A percentile compares a stretch with the other conserved stretches of the same genome.
phyloP scores from a whole-genome alignment of 2,888 invertebrate genomes.

The Hyppa rectilinea region DNA sequence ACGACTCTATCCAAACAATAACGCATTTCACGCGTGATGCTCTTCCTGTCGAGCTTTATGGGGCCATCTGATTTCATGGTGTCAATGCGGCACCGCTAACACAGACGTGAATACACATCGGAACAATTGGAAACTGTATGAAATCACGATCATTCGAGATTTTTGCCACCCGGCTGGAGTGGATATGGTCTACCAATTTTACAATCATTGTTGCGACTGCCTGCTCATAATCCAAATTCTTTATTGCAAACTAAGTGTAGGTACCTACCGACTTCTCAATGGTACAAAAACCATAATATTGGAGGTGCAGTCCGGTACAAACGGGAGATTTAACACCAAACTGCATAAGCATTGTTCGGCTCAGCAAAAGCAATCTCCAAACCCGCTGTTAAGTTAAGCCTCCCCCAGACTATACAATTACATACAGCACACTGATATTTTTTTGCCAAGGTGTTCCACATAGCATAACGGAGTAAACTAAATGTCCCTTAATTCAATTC shows the following conservation, averaged over 20 bases:
- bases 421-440: conserved; percentile 1
- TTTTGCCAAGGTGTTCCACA: conserved; percentile 32
- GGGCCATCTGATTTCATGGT: conserved; percentile 81
- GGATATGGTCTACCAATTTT: not conserved
- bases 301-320: not conserved
- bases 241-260: no score
- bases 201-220: not conserved
- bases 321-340: not conserved
- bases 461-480: conserved; percentile 38
- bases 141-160: conserved; percentile 30
- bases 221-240: no score
- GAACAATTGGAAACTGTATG: conserved; percentile 26
- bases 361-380: not conserved
- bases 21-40: conserved; percentile 80
- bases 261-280: not conserved
- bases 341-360: conserved; percentile 12
- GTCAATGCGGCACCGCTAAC: conserved; percentile 66
- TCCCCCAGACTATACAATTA: not conserved
- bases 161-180: not conserved
- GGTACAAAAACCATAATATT: not conserved
- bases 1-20: conserved; percentile 80
- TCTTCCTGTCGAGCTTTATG: conserved; percentile 82
- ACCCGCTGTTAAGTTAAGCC: not conserved
- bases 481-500: conserved; percentile 49
- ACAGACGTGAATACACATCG: conserved; percentile 33